Base-by-base conservation (phyloP, 2,113 vertebrate species). In the Synchiropus splendidus region DNA sequence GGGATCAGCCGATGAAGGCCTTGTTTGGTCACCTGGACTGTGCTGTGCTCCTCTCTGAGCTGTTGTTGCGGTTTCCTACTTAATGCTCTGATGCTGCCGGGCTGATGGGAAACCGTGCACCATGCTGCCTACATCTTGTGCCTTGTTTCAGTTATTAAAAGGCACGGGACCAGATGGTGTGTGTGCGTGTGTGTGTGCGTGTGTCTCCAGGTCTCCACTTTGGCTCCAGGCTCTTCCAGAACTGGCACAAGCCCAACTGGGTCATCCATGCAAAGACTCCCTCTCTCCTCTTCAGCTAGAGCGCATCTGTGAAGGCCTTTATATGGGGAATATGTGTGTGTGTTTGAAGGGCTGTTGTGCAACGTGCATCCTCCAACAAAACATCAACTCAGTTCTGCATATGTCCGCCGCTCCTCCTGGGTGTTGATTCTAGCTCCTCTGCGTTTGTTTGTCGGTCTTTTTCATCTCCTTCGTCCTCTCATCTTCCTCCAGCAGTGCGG, bases 191-290 rank as follows among this genome's bases (percentile, higher is more conserved):
- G 34, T 58, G 51, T 64, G 17, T 60, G 15, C 54, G 44, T 47
- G 44, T 52, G 52, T 72, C 57, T 74, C 73, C 67, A 72, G 72
- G 74, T 83, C 72, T 66, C 61, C 64, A 66, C 73, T 81, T 74
- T 77, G 68, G 78, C 78, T 82, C 66, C 64, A 67, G 76, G 81
- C 77, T 73, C 75, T 59, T 72, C 51, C 64, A 79, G 74, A 81
- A 81, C 72, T 78, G 82, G 82, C 73, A 76, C 62, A 74, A 66
- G 42, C 78, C 80, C 84, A 85, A 83, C 73, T 86, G 81, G 84
- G 82, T 82, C 81, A 83, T 71, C 65, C 68, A 80, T 75, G 74
- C 75, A 78, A 74, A 77, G 68, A 59, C 53, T 78, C 57, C 53
- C 42, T 60, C 68, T 61, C 32, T 71, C 54, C 37, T 69, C 65